Evolutionary conservation across 2,888 invertebrate genomes (phyloP).

Genomic region (Euclidia mi): DNA sequence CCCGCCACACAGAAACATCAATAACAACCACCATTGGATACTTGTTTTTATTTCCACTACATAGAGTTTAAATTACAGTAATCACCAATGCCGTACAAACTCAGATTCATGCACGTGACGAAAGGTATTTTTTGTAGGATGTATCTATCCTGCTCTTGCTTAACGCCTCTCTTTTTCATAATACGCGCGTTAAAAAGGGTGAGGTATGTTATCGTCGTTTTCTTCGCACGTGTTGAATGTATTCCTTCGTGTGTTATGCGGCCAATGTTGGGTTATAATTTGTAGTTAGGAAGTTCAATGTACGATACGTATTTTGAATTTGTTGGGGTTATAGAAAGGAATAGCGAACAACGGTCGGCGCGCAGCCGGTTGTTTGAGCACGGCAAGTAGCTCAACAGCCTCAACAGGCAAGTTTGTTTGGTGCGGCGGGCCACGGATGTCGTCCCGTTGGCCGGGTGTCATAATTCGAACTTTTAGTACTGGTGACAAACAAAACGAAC

Average conservation of each 20-base stretch:
- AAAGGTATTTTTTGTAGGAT: constrained; percentile 52
- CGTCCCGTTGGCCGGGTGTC: constrained; percentile 73
- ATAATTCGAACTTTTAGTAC: constrained; percentile 73
- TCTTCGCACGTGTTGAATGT: constrained; percentile 66
- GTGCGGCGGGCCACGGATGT: constrained; percentile 77
- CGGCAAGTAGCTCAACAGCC: constrained; percentile 36
- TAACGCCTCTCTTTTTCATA: constrained; percentile 45
- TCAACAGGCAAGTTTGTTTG: constrained; percentile 79
- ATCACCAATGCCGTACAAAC: constrained; percentile 37
- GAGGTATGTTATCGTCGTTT: constrained; percentile 55
- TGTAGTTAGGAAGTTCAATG: constrained; percentile 39
- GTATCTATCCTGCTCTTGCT: constrained; percentile 60
- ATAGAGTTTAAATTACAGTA: constrained; percentile 50
- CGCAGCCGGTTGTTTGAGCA: constrained; percentile 61
- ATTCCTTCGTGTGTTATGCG: constrained; percentile 66
- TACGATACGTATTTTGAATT: constrained; percentile 61
- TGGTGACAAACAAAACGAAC: constrained; percentile 71
- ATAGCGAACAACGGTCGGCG: constrained; percentile 66
- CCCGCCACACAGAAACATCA: constrained; percentile 51
- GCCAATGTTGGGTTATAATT: constrained; percentile 59
- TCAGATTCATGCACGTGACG: constrained; percentile 71
- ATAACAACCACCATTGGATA: constrained; percentile 27
- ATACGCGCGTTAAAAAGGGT: constrained; percentile 41
- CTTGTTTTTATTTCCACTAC: constrained; percentile 4
- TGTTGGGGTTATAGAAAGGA: constrained; percentile 72